phyloP scores from a whole-genome alignment of 1,140 invertebrate genomes.

The Formica exsecta region DNA sequence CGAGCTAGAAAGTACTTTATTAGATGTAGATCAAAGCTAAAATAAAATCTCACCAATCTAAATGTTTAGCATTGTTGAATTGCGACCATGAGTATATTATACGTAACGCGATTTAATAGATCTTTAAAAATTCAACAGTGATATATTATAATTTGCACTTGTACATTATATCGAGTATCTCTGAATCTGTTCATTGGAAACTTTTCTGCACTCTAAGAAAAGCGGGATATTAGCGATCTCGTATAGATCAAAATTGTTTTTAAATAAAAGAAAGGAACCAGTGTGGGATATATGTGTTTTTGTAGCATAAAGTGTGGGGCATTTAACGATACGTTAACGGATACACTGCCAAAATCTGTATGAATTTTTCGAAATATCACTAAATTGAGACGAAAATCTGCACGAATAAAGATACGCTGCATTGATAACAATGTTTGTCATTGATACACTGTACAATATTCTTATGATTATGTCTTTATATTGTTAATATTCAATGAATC shows the following conservation, averaged over 20 bases:
- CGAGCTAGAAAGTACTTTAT: conserved; percentile 63
- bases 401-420: not conserved
- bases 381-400: not conserved
- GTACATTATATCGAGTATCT: not conserved
- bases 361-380: not conserved
- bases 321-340: not conserved
- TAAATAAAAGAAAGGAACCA: conserved; percentile 36
- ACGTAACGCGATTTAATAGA: not conserved
- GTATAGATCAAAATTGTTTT: conserved; percentile 61
- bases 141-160: conserved; percentile 9
- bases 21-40: conserved; percentile 66
- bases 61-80: conserved; percentile 62
- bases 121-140: conserved; percentile 11
- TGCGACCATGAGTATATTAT: conserved; percentile 2
- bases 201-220: not conserved
- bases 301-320: not conserved
- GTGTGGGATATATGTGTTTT: not conserved
- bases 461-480: not conserved
- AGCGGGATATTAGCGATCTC: not conserved
- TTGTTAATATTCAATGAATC: not conserved
- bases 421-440: conserved; percentile 16
- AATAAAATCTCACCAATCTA: conserved; percentile 73
- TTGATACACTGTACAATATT: not conserved
- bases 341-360: conserved; percentile 33
- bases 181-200: not conserved